Base-by-base conservation (phyloP, 2,113 vertebrate species). In the Triplophysa siluroides region DNA sequence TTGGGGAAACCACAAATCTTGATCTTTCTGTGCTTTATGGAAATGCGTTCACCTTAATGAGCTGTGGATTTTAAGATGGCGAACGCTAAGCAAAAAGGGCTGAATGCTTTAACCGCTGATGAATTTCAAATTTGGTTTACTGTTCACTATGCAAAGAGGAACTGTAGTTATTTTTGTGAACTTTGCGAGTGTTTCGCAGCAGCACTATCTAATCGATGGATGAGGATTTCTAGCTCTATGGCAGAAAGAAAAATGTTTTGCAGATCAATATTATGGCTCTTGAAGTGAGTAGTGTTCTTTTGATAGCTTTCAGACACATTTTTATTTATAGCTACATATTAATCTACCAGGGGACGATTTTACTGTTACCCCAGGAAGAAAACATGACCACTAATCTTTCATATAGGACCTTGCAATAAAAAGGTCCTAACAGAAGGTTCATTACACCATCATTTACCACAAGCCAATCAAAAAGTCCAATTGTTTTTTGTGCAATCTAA, bases 21-120 rank as follows among this genome's bases (percentile, higher is more conserved):
- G 38, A 67, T 77, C 75, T 77, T 65, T 45, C 62, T 65, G 18
- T 77, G 75, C 62, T 26, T 77, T 65, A 65, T 77, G 75, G 45
- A 66, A 77, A 77, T 77, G 11, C 5, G 43, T 77, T 65, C 45
- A 65, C 75, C 62, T 66, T 77, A 23, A 77, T 54, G 75, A 77
- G 64, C 61, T 76, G 61, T 50, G 23, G 43, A 64, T 76, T 64
- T 75, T 62, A 38, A 24, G 41, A 38, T 23, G n/a, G 33, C 54
- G 60, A 45, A 26, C 52, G 54, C 29, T 3, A 54, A 54, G 14
- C 16, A 54, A 16, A 16, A 54, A 19, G 14, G 1, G 50, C 14
- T 54, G 50, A 54, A 6, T 18, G 14, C 14, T 54, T 54, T 18
- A 54, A 54, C 50, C 5, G 50, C 50, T 14, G 11, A 58, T 41